Conservation (phyloP, 2,113 vertebrate genomes). For the Plestiodon gilberti region DNA sequence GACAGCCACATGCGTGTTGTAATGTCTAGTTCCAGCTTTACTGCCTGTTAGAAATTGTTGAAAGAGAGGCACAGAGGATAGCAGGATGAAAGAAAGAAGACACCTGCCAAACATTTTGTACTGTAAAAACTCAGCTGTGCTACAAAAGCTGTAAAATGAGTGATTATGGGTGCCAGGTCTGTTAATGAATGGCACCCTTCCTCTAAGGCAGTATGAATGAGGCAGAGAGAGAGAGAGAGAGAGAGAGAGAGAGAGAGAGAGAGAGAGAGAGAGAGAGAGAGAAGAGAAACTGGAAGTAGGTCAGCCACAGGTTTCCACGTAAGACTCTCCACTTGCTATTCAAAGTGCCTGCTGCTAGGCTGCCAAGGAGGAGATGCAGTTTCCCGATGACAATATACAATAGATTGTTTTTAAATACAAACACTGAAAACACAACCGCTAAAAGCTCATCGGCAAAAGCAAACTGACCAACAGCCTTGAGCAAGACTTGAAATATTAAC, state of each 20-base stretch:
- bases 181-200: neutral
- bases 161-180: neutral
- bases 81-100: constrained; percentile 17
- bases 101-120: neutral
- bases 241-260: constrained; percentile 10
- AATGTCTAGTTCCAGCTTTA: neutral
- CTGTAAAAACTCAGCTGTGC: constrained; percentile 16
- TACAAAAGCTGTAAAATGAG: neutral
- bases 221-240: neutral
- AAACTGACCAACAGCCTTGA: neutral
- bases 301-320: neutral
- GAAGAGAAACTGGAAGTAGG: constrained; percentile 7
- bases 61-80: neutral
- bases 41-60: neutral
- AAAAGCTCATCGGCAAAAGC: neutral
- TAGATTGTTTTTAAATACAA: neutral
- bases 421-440: neutral
- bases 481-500: neutral
- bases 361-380: neutral
- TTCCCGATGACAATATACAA: constrained; percentile 15
- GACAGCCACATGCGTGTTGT: neutral
- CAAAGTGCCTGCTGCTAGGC: neutral
- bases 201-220: constrained; percentile 2
- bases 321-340: neutral
- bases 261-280: neutral